Evolutionary conservation across 2,888 invertebrate species (phyloP).

Genomic region (Alloscopus bannaensis): DNA sequence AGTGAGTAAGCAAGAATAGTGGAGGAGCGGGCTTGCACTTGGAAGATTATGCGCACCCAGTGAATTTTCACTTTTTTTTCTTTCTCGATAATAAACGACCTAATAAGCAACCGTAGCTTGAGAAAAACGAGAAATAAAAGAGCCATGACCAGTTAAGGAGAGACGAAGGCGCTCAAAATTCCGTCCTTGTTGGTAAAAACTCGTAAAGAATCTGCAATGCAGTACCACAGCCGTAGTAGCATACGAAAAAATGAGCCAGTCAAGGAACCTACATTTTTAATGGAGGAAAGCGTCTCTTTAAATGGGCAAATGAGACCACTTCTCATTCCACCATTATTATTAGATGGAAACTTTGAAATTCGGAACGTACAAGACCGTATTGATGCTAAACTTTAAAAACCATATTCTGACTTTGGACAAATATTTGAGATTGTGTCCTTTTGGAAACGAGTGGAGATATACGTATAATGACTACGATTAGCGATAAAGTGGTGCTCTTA

Average conservation of each 20-base stretch:
- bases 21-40: background rate
- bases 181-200: conserved; percentile 14
- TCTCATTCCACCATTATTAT: conserved; percentile 12
- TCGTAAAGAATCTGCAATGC: conserved; percentile 33
- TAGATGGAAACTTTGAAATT: background rate
- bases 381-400: conserved; percentile 13
- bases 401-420: conserved; percentile 19
- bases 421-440: conserved; percentile 1
- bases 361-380: background rate
- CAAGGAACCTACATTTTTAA: conserved; percentile 34
- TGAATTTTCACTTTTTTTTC: conserved; percentile 6
- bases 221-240: conserved; percentile 10
- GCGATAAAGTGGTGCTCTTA: conserved; percentile 2
- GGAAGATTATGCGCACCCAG: background rate
- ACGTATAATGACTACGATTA: conserved; percentile 9
- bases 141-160: conserved; percentile 45
- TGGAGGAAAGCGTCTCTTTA: conserved; percentile 42
- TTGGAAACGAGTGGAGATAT: background rate
- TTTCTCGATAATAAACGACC: conserved; percentile 25
- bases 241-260: background rate
- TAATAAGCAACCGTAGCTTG: conserved; percentile 13
- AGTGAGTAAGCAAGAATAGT: background rate
- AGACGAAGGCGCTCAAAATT: conserved; percentile 17
- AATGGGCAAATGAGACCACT: conserved; percentile 47
- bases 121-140: conserved; percentile 16